Evolutionary conservation across 1,140 invertebrate species (phyloP).

Genomic region (Parasteatoda tepidariorum): DNA sequence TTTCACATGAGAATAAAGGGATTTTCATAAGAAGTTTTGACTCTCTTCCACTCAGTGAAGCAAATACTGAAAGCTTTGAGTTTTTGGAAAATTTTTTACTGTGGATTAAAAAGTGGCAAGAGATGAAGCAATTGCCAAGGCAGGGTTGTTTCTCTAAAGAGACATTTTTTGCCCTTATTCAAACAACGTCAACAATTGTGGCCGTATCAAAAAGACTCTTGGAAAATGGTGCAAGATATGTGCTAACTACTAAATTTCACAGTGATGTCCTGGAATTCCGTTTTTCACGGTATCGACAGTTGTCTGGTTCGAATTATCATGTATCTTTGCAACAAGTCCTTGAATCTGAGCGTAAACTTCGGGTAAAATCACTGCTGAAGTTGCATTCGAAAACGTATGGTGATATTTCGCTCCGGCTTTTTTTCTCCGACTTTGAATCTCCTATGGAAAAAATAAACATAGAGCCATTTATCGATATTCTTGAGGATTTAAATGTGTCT

Average conservation of each 20-base stretch:
- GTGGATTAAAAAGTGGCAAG: neutral
- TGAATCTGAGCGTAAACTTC: neutral
- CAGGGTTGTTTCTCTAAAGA: neutral
- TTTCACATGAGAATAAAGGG: neutral
- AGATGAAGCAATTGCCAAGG: neutral
- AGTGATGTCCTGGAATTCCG: conserved; percentile 1
- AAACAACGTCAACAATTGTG: neutral
- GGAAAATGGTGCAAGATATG: neutral
- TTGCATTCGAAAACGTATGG: conserved; percentile 1
- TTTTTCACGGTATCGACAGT: neutral
- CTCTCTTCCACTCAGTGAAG: neutral
- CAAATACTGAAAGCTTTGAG: neutral
- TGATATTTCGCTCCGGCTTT: neutral
- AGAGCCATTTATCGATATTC: neutral
- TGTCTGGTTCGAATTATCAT: conserved; percentile 15
- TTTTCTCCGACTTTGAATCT: neutral
- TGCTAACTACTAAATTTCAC: conserved; percentile 4
- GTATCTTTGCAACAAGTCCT: neutral
- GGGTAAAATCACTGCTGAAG: neutral
- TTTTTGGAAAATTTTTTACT: neutral
- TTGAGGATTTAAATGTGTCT: neutral
- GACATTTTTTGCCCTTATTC: neutral
- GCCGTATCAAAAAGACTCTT: neutral
- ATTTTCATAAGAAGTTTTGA: neutral
- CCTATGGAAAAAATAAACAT: neutral